Conservation (phyloP, 1,140 invertebrate species). For the Formica selysi region DNA sequence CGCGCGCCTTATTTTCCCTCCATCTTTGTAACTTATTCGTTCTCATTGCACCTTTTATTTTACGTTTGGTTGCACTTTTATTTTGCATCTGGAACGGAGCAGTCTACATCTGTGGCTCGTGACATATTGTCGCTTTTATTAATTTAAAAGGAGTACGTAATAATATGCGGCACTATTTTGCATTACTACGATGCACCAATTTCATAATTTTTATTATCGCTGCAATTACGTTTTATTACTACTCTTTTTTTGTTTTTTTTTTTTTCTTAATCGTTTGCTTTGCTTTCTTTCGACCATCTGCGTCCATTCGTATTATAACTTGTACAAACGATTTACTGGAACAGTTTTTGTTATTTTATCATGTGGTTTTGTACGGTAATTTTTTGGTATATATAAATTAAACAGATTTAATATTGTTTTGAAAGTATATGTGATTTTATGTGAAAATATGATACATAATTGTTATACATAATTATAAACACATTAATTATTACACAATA, state of each 20-base stretch:
- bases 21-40: slow-evolving; percentile 11
- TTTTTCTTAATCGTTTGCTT: slow-evolving; percentile 36
- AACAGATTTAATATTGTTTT: background rate
- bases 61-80: slow-evolving; percentile 26
- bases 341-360: slow-evolving; percentile 2
- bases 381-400: background rate
- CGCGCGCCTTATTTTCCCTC: slow-evolving; percentile 50
- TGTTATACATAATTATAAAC: background rate
- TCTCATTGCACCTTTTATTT: slow-evolving; percentile 2
- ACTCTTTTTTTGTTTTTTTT: background rate
- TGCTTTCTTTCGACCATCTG: slow-evolving; percentile 28
- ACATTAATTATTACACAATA: background rate
- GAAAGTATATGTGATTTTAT: background rate
- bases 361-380: background rate
- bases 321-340: slow-evolving; percentile 1
- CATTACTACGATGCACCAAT: slow-evolving; percentile 6
- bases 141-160: slow-evolving; percentile 75
- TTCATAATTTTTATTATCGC: slow-evolving; percentile 32
- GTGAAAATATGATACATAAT: background rate
- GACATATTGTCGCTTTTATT: slow-evolving; percentile 72
- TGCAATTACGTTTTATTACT: background rate
- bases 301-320: slow-evolving; percentile 24
- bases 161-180: slow-evolving; percentile 69
- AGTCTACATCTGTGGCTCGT: slow-evolving; percentile 58
- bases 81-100: slow-evolving; percentile 13